These are phyloP conservation scores for Elysia crispata DNA, from an alignment of 2,888 invertebrate species.

Conservation along the genomic window DNA sequence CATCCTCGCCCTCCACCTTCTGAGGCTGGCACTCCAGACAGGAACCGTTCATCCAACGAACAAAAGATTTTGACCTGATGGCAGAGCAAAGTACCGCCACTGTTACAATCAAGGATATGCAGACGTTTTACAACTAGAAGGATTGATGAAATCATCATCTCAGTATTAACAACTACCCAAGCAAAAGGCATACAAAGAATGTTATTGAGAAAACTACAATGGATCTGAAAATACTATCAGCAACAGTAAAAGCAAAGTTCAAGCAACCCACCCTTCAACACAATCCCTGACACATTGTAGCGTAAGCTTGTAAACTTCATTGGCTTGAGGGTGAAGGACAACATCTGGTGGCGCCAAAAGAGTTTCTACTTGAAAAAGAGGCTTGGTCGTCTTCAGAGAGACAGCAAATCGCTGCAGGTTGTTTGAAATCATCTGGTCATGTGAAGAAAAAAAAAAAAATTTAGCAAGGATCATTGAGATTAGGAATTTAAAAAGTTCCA, in stretches of 20 bases:
- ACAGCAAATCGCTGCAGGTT: slow-evolving; percentile 86
- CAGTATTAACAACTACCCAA: too few species aligned
- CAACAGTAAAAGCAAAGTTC: too few species aligned
- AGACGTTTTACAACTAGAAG: too few species aligned
- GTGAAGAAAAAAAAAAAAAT: not conserved
- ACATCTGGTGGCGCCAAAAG: slow-evolving; percentile 87
- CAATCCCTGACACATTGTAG: slow-evolving; percentile 87
- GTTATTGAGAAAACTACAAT: too few species aligned
- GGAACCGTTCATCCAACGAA: slow-evolving; percentile 91
- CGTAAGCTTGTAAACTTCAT: slow-evolving; percentile 88
- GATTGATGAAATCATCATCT: too few species aligned
- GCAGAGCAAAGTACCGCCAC: too few species aligned
- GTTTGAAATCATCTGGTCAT: slow-evolving; percentile 80
- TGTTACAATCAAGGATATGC: not conserved
- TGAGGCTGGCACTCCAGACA: slow-evolving; percentile 86
- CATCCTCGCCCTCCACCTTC: slow-evolving; percentile 81
- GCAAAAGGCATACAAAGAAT: too few species aligned
- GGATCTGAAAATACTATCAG: too few species aligned
- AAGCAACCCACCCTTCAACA: slow-evolving; percentile 82
- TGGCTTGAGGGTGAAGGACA: slow-evolving; percentile 85
- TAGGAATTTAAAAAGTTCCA: too few species aligned
- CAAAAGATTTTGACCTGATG: slow-evolving; percentile 85
- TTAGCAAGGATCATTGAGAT: too few species aligned
- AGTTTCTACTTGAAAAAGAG: slow-evolving; percentile 89
- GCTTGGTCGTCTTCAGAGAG: slow-evolving; percentile 80